Evolutionary conservation across 2,888 invertebrate species (phyloP).

Genomic region (Stomorhina lunata): DNA sequence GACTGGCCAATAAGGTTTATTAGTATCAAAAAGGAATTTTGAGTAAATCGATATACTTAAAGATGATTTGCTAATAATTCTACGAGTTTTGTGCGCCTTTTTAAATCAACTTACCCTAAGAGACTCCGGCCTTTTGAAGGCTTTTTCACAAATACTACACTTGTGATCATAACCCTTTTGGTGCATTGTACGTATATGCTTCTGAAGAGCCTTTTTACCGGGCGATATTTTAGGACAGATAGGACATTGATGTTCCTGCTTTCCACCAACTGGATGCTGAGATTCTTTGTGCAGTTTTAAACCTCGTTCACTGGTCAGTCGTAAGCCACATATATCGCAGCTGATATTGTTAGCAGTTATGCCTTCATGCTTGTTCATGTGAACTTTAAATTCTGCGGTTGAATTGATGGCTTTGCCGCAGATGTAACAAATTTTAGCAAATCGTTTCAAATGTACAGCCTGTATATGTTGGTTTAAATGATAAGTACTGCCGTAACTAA

Average conservation of each 20-base stretch:
- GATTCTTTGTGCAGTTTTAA: conserved; percentile 76
- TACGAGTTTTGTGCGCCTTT: not conserved
- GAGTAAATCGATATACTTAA: no score
- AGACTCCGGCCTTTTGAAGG: conserved; percentile 75
- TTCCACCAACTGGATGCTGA: conserved; percentile 73
- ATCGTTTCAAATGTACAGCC: conserved; percentile 50
- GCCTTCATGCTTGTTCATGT: conserved; percentile 76
- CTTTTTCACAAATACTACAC: conserved; percentile 77
- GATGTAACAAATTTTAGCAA: conserved; percentile 56
- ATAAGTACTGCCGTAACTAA: conserved; percentile 45
- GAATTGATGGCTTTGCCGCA: conserved; percentile 77
- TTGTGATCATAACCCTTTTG: conserved; percentile 73
- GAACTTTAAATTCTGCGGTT: conserved; percentile 74
- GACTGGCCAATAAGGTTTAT: no score
- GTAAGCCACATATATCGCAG: conserved; percentile 76
- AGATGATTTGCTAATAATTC: no score
- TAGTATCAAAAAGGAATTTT: no score
- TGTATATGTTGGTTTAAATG: conserved; percentile 33
- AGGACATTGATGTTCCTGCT: conserved; percentile 73
- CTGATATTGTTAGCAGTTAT: conserved; percentile 75
- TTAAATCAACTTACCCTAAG: conserved; percentile 2
- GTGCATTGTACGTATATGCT: conserved; percentile 77
- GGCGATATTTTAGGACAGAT: conserved; percentile 77
- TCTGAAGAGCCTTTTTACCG: conserved; percentile 76
- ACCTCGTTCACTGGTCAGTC: conserved; percentile 74